A percentile compares a stretch with the other conserved stretches of the same genome.
phyloP scores from a whole-genome alignment of 2,113 vertebrate genomes.

The Scomber scombrus region DNA sequence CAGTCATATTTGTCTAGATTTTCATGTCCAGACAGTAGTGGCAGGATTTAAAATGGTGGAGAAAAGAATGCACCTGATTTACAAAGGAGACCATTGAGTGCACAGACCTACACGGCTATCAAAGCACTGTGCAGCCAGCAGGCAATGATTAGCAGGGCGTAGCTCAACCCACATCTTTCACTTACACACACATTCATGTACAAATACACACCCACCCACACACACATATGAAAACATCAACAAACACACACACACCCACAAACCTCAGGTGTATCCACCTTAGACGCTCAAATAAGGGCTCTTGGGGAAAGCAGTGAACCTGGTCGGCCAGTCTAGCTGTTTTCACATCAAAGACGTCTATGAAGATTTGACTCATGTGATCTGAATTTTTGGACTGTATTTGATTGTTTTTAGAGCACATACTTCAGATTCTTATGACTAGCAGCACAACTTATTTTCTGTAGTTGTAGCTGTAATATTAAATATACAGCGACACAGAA shows the following conservation, averaged over 20 bases:
- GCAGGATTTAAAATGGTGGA: conserved; percentile 63
- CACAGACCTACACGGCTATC: conserved; percentile 74
- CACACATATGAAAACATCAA: not conserved
- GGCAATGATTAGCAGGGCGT: conserved; percentile 85
- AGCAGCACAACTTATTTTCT: too few relatives aligned
- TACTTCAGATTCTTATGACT: too few relatives aligned
- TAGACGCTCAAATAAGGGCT: conserved; percentile 69
- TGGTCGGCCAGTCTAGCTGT: conserved; percentile 9
- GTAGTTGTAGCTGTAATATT: too few relatives aligned
- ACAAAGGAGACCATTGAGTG: conserved; percentile 80
- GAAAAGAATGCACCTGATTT: conserved; percentile 80
- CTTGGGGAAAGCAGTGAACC: conserved; percentile 42
- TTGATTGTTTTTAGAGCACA: too few relatives aligned
- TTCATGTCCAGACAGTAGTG: conserved; percentile 76
- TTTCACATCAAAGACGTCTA: conserved; percentile 21
- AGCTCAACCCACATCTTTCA: conserved; percentile 81
- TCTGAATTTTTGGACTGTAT: too few relatives aligned
- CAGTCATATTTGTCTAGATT: conserved; percentile 69
- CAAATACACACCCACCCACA: conserved; percentile 50
- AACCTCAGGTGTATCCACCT: conserved; percentile 82
- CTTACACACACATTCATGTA: conserved; percentile 56
- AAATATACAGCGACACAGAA: too few relatives aligned
- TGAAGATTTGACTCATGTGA: not conserved
- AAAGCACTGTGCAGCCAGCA: conserved; percentile 79
- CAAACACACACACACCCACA: conserved; percentile 38